A percentile compares a stretch with the other conserved stretches of the same genome.
These are phyloP conservation scores for Campaea margaritaria DNA, from an alignment of 2,888 invertebrate species.

Conservation along the genomic window DNA sequence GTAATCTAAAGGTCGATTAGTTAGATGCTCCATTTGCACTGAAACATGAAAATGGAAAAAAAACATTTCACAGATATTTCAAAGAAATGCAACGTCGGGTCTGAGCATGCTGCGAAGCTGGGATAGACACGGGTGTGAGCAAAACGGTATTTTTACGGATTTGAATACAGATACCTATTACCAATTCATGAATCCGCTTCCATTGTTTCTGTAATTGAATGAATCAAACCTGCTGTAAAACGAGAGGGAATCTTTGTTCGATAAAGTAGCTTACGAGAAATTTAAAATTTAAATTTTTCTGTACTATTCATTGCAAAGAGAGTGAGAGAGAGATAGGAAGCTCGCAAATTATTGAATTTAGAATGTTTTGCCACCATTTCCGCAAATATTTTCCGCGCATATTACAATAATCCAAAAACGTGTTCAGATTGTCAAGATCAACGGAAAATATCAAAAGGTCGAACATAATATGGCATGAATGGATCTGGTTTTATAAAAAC, in stretches of 20 bases:
- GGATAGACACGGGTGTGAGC: slow-evolving; percentile 16
- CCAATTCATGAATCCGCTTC: slow-evolving; percentile 39
- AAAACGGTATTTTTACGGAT: slow-evolving; percentile 37
- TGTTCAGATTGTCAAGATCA: not conserved
- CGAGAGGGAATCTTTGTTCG: slow-evolving; percentile 34
- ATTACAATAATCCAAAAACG: not conserved
- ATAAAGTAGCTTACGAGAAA: slow-evolving; percentile 30
- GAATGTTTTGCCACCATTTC: not conserved
- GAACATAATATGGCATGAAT: too few relatives aligned
- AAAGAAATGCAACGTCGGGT: slow-evolving; percentile 22
- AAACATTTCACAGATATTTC: slow-evolving; percentile 4
- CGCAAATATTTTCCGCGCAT: not conserved
- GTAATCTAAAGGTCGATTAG: slow-evolving; percentile 23
- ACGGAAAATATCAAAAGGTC: not conserved
- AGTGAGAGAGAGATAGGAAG: not conserved
- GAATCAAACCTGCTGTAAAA: slow-evolving; percentile 36
- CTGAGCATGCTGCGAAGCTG: slow-evolving; percentile 7
- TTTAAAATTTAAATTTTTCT: slow-evolving; percentile 33
- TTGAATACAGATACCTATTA: slow-evolving; percentile 41
- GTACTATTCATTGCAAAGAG: slow-evolving; percentile 5
- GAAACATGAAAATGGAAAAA: slow-evolving; percentile 22
- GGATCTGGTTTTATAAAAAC: too few relatives aligned
- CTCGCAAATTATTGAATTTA: not conserved
- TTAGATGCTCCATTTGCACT: slow-evolving; percentile 21
- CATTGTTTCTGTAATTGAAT: slow-evolving; percentile 42